phyloP scores from a whole-genome alignment of 2,113 vertebrate species.

The Egretta garzetta region DNA sequence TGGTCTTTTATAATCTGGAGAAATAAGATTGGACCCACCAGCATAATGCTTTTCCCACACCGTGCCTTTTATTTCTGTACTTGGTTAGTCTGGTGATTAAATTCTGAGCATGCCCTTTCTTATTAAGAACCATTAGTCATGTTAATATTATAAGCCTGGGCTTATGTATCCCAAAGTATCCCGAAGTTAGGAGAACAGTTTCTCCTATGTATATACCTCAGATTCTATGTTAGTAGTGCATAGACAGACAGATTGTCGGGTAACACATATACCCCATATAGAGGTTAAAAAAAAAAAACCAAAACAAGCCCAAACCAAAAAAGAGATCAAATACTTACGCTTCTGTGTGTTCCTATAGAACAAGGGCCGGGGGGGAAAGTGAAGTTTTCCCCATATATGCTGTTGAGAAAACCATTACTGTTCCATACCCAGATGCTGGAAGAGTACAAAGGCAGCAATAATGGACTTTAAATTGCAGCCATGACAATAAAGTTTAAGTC shows the following conservation, averaged over 20 bases:
- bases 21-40: background rate
- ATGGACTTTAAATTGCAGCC: background rate
- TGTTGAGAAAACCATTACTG: background rate
- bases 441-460: background rate
- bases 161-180: background rate
- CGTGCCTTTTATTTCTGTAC: background rate
- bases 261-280: background rate
- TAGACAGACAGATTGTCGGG: background rate
- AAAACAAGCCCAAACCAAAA: no score
- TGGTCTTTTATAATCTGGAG: constrained; percentile 13
- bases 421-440: background rate
- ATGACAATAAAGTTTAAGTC: background rate
- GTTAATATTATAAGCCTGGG: no score
- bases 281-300: background rate
- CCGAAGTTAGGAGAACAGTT: constrained; percentile 3
- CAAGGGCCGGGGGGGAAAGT: fast-evolving
- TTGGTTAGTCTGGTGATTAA: background rate
- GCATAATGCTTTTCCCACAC: constrained; percentile 11
- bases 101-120: background rate
- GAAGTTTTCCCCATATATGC: background rate
- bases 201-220: constrained; percentile 5
- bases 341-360: background rate
- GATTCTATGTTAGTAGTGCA: background rate
- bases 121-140: constrained; percentile 1
- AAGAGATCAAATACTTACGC: background rate